These are phyloP conservation scores for Strigops habroptila DNA, from an alignment of 2,113 vertebrate species.

Conservation along the genomic window DNA sequence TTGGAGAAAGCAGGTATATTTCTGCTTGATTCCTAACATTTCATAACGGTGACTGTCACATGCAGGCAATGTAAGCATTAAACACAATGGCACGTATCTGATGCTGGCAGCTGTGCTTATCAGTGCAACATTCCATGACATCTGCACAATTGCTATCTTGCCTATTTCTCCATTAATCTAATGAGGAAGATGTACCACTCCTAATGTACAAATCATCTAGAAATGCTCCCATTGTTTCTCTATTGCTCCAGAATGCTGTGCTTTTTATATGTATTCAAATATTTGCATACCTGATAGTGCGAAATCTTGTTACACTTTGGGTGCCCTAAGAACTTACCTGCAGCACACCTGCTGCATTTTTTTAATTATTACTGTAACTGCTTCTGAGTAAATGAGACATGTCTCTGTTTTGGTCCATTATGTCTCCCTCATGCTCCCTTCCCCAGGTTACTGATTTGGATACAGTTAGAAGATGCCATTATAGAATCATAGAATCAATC, in stretches of 20 bases:
- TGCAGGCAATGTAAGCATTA: neutral
- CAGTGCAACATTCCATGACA: neutral
- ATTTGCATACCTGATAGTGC: conserved; percentile 6
- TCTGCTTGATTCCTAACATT: neutral
- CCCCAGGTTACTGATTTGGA: neutral
- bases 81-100: neutral
- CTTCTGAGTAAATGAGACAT: neutral
- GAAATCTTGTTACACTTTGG: neutral
- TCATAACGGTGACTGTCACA: neutral
- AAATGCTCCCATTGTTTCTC: neutral
- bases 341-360: neutral
- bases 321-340: neutral
- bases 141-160: neutral
- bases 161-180: conserved; percentile 5
- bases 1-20: neutral
- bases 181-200: neutral
- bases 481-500: too few relatives aligned
- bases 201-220: neutral
- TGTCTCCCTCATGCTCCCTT: neutral
- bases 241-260: neutral
- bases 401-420: neutral
- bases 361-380: neutral
- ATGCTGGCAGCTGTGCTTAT: neutral
- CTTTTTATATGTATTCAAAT: neutral
- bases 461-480: neutral